These are phyloP conservation scores for Mus spretus DNA, from an alignment of 2,797 vertebrate species.

Conservation along the genomic window DNA sequence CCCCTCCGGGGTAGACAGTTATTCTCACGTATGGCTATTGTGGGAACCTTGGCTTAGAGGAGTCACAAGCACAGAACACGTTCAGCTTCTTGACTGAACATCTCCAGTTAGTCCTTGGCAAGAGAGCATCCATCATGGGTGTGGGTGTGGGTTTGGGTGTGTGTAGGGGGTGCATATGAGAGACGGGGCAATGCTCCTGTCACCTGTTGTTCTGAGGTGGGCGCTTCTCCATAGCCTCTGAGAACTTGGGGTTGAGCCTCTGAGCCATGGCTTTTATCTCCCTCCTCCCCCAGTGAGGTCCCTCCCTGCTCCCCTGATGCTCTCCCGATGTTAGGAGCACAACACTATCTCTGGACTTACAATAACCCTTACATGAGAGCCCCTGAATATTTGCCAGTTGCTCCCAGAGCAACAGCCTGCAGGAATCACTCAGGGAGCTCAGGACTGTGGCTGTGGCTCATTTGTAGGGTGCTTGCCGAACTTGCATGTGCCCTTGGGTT, in stretches of 20 bases:
- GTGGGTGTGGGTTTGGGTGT: too few relatives aligned
- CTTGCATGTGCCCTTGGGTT: background rate
- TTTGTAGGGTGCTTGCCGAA: background rate
- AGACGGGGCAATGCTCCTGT: background rate
- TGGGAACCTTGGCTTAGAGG: background rate
- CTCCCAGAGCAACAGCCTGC: background rate
- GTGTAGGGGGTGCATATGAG: rapidly evolving
- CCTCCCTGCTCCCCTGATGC: background rate
- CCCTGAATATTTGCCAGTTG: background rate
- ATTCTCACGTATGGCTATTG: background rate
- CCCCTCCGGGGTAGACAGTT: background rate
- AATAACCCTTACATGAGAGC: background rate
- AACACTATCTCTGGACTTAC: background rate
- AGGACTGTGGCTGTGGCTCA: background rate
- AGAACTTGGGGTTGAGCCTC: background rate
- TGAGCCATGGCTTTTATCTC: background rate
- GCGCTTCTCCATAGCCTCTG: background rate
- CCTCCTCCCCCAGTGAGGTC: background rate
- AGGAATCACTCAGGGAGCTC: background rate
- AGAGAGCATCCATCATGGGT: background rate
- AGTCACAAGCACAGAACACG: background rate
- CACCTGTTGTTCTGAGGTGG: background rate
- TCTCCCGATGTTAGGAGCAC: background rate
- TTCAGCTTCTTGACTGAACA: background rate
- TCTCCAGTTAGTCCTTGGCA: background rate